These are phyloP conservation scores for Strix occidentalis DNA, from an alignment of 2,797 vertebrate species.

Conservation along the genomic window DNA sequence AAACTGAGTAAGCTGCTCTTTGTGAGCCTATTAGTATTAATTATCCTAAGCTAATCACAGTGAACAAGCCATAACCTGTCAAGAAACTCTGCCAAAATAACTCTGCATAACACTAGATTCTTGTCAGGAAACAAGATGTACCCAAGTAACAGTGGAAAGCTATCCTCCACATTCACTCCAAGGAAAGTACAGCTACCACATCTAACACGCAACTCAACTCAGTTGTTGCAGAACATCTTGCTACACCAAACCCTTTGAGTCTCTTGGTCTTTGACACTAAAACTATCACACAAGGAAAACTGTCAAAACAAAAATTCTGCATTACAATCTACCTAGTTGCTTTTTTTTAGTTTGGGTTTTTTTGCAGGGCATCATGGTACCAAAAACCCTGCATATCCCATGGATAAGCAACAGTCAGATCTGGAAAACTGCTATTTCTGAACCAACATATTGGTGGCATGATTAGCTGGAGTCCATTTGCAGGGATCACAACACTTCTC, in stretches of 20 bases:
- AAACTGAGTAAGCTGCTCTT: constrained; percentile 10
- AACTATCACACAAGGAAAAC: not conserved
- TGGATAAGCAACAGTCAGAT: not conserved
- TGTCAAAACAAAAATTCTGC: not conserved
- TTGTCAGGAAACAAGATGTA: constrained; percentile 1
- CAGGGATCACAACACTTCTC: not conserved
- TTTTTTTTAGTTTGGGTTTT: not conserved
- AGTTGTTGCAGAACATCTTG: not conserved
- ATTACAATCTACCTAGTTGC: not conserved
- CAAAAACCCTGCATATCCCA: not conserved
- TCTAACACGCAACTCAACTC: not conserved
- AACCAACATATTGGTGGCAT: not conserved
- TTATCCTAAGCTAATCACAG: constrained; percentile 47
- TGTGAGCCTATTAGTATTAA: constrained; percentile 51
- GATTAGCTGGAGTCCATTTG: not conserved
- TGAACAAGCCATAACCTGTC: constrained; percentile 32
- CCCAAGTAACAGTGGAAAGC: not conserved
- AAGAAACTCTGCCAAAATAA: constrained; percentile 43
- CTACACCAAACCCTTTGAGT: not conserved
- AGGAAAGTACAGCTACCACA: not conserved
- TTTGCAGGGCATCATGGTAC: not conserved
- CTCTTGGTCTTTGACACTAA: not conserved
- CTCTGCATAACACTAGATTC: not conserved
- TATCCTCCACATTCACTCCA: not conserved
- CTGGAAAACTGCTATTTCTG: not conserved